Base-by-base conservation (phyloP, 2,113 vertebrate genomes). In the Abramis brama region DNA sequence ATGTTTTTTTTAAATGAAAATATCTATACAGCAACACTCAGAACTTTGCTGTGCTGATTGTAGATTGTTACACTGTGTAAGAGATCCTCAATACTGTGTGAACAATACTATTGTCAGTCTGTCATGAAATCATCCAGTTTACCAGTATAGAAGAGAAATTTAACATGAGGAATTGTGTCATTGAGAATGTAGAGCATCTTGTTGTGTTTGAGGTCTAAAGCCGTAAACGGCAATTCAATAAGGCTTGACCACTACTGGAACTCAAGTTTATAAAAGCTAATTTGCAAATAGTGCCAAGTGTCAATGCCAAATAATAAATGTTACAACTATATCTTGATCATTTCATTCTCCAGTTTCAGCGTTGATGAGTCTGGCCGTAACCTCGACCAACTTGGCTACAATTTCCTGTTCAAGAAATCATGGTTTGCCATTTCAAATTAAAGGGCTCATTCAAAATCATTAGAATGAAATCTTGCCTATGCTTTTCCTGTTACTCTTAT, bases 401-500 rank as follows among this genome's bases (percentile, higher is more conserved):
- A 83, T 83, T 83, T 83, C 27, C 66, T 6, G 50, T 59, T 83
- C 81, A 55, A 83, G 50, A 68, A 83, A 83, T 83, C 68, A 59
- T 83, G 70, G 79, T 83, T 59, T 83, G 81, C 30, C 68, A 60
- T 86, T 81, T 86, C 36, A 80, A 57, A 57, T 57, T 23, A 57
- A 23, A 86, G 45, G 8, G 47, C 81, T 80, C 57, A 84, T 76
- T 39, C 55, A 52, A 86, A 84, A 84, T 77, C 79, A 52, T 83
- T 83, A 52, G 79, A 86, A 83, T 68, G n/a, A 77, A 64, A 55
- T 45, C 76, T 36, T 3, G 43, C 55, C 79, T 70, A n/a, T 82
- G 82, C 79, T 36, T 75, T 87, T 86, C 30, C 79, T 62, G 60
- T 77, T 64, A 52, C 47, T 68, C 71, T 59, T 82, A 81, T 83